These are phyloP conservation scores for Exaiptasia diaphana DNA, from an alignment of 64 coral and sea anemone genomes.

Conservation along the genomic window DNA sequence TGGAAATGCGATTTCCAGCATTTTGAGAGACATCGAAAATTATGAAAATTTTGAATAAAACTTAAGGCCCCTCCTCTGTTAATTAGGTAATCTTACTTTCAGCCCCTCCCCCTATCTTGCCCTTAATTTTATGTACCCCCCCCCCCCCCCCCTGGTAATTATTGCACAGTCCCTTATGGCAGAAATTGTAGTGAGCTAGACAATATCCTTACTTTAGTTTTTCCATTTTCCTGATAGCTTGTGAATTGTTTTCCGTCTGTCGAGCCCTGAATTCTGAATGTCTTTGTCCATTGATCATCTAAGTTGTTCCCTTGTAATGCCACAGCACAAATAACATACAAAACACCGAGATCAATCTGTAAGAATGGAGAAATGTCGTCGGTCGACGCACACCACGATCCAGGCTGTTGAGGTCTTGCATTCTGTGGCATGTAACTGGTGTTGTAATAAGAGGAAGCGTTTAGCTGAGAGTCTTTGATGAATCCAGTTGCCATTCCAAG, in stretches of 20 bases:
- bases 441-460: conserved; percentile 6
- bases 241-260: neutral
- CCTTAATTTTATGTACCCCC: too few species aligned
- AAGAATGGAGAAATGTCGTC: conserved; percentile 6
- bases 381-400: conserved; percentile 3
- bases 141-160: too few species aligned
- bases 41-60: too few species aligned
- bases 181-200: too few species aligned
- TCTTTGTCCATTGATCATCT: neutral
- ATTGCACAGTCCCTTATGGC: too few species aligned
- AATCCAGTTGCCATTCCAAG: neutral
- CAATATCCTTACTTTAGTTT: too few species aligned
- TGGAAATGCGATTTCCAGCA: too few species aligned
- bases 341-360: neutral
- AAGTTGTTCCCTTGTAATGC: neutral
- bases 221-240: neutral
- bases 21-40: too few species aligned
- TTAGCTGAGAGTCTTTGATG: neutral
- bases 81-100: too few species aligned
- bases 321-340: conserved; percentile 3
- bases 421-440: neutral
- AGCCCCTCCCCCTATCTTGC: too few species aligned
- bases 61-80: too few species aligned
- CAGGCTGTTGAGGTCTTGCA: neutral
- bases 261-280: neutral